A percentile compares a stretch with the other conserved stretches of the same genome.
phyloP scores from a whole-genome alignment of 92 coral and sea anemone genomes.

The Parazoanthus atlanticus region DNA sequence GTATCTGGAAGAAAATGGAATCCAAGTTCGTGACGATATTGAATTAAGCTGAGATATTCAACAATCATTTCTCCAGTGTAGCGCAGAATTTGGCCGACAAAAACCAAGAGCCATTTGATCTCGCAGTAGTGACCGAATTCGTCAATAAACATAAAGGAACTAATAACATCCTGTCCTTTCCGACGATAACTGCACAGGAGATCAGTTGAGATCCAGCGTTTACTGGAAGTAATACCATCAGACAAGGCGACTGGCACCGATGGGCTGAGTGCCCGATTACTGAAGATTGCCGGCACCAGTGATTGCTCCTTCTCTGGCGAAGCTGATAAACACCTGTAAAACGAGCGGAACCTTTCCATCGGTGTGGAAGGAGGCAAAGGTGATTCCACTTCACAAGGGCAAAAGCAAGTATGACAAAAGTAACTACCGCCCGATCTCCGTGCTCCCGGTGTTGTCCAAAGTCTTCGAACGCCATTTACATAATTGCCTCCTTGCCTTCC shows the following conservation, averaged over 20 bases:
- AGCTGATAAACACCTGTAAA: constrained; percentile 32
- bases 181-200: constrained; percentile 6
- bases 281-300: constrained; percentile 46
- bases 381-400: constrained; percentile 38
- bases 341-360: constrained; percentile 43
- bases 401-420: constrained; percentile 30
- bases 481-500: constrained; percentile 10
- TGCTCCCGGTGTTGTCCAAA: constrained; percentile 37
- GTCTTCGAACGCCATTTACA: constrained; percentile 36
- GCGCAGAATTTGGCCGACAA: constrained; percentile 41
- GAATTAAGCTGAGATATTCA: constrained; percentile 1
- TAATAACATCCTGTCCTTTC: constrained; percentile 16
- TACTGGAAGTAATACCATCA: constrained; percentile 37
- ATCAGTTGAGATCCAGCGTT: constrained; percentile 1
- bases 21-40: not conserved
- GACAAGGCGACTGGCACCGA: constrained; percentile 45
- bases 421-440: constrained; percentile 47
- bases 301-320: constrained; percentile 48
- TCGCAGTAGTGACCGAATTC: constrained; percentile 17
- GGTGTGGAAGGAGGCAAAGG: constrained; percentile 50
- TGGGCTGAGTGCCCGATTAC: constrained; percentile 21
- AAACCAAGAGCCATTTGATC: constrained; percentile 23
- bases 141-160: constrained; percentile 22
- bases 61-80: constrained; percentile 10
- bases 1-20: not conserved